Conservation (phyloP, 2,888 invertebrate species). For the Xestia xanthographa region DNA sequence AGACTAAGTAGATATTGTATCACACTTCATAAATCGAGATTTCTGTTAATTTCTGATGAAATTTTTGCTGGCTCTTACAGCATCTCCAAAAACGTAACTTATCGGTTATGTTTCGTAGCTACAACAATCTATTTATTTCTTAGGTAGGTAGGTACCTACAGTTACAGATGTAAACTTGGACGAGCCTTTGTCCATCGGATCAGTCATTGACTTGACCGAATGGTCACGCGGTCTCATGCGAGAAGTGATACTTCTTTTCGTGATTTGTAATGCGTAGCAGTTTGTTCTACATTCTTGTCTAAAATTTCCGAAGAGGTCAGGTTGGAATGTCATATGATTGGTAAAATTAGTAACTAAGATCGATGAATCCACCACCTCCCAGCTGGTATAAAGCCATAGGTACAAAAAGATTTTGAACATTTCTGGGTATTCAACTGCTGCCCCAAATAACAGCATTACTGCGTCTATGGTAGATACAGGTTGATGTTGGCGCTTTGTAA, state of each 20-base stretch:
- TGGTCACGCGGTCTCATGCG: conserved; percentile 10
- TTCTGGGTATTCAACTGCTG: neutral
- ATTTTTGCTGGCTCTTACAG: conserved; percentile 28
- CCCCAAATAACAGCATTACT: neutral
- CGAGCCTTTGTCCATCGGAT: conserved; percentile 17
- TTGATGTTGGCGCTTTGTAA: neutral
- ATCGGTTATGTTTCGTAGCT: conserved; percentile 4
- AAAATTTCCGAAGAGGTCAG: neutral
- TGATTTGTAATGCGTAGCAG: conserved; percentile 12
- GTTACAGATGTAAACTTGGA: conserved; percentile 1
- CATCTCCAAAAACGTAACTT: conserved; percentile 31
- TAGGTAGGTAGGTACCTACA: neutral
- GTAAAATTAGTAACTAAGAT: conserved; percentile 6
- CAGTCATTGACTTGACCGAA: conserved; percentile 53
- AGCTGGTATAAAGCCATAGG: neutral
- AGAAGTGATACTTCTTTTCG: conserved; percentile 19
- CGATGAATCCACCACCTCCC: too few relatives aligned
- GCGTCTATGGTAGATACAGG: neutral
- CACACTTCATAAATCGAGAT: neutral
- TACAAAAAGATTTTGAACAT: neutral
- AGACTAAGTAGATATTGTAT: neutral
- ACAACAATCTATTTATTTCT: conserved; percentile 13
- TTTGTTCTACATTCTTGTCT: conserved; percentile 26
- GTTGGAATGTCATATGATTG: conserved; percentile 4
- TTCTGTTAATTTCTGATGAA: conserved; percentile 25